phyloP scores from a whole-genome alignment of 1,140 invertebrate genomes.

The Calephelis nemesis region DNA sequence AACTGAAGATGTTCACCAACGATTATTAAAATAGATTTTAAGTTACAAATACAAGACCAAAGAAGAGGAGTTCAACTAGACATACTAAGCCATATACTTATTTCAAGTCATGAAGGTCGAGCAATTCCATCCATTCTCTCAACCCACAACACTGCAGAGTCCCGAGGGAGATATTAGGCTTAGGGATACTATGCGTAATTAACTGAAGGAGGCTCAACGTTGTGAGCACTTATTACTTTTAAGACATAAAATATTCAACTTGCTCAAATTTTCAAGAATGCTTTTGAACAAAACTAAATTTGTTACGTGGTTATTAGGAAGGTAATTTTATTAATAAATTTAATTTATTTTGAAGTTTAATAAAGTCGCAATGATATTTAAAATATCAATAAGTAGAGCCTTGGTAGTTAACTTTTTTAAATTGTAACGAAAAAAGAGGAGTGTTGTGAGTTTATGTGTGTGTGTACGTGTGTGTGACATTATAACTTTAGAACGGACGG shows the following conservation, averaged over 20 bases:
- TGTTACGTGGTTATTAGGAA: not conserved
- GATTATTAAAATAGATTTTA: too few relatives aligned
- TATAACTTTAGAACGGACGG: too few relatives aligned
- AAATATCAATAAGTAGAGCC: too few relatives aligned
- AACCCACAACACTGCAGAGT: not conserved
- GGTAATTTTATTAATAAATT: too few relatives aligned
- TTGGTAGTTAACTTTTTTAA: too few relatives aligned
- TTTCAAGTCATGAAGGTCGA: constrained; percentile 9
- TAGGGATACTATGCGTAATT: constrained; percentile 7
- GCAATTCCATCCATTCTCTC: constrained; percentile 1
- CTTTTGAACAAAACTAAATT: not conserved
- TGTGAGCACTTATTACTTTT: constrained; percentile 5
- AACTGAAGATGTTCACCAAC: too few relatives aligned
- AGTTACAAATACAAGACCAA: too few relatives aligned
- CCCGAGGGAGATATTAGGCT: constrained; percentile 5
- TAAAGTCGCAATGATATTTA: too few relatives aligned
- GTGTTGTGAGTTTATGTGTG: too few relatives aligned
- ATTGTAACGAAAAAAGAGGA: too few relatives aligned
- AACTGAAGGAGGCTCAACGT: constrained; percentile 4
- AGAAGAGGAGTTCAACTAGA: not conserved
- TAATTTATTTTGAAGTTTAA: too few relatives aligned
- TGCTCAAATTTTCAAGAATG: constrained; percentile 1
- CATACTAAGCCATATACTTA: not conserved
- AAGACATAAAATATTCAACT: constrained; percentile 10
- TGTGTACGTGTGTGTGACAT: too few relatives aligned